These are phyloP conservation scores for Leptocoma aspasia DNA, from an alignment of 2,113 vertebrate species.

Conservation along the genomic window DNA sequence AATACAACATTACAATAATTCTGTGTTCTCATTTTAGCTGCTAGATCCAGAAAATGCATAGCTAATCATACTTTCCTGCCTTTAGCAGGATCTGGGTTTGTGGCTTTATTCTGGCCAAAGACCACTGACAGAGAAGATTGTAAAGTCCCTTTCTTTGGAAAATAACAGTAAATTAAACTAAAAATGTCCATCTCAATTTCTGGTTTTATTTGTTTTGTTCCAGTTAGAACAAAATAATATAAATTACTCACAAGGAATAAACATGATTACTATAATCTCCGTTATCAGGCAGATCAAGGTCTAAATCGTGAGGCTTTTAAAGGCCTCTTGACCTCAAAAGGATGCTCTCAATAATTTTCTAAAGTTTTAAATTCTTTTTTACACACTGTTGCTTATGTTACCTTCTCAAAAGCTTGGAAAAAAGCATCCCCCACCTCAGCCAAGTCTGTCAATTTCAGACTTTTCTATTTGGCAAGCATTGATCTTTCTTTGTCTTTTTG, in stretches of 20 bases:
- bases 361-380: not conserved
- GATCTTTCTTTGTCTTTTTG: not conserved
- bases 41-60: not conserved
- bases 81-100: not conserved
- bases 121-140: not conserved
- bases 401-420: not conserved
- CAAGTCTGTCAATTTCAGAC: not conserved
- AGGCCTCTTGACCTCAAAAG: not conserved
- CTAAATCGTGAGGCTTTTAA: not conserved
- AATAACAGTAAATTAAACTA: not conserved
- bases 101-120: not conserved
- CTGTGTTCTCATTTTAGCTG: not conserved
- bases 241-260: not conserved
- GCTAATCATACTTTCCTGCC: not conserved
- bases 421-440: not conserved
- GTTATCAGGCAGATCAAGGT: not conserved
- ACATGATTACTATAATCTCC: not conserved
- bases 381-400: not conserved
- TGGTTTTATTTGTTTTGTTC: not conserved
- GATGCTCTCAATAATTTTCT: not conserved
- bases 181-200: not conserved
- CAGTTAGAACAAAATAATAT: not conserved
- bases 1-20: not conserved
- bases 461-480: not conserved
- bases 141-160: not conserved